phyloP scores from a whole-genome alignment of 1,140 invertebrate species.

The Caligus rogercresseyi region DNA sequence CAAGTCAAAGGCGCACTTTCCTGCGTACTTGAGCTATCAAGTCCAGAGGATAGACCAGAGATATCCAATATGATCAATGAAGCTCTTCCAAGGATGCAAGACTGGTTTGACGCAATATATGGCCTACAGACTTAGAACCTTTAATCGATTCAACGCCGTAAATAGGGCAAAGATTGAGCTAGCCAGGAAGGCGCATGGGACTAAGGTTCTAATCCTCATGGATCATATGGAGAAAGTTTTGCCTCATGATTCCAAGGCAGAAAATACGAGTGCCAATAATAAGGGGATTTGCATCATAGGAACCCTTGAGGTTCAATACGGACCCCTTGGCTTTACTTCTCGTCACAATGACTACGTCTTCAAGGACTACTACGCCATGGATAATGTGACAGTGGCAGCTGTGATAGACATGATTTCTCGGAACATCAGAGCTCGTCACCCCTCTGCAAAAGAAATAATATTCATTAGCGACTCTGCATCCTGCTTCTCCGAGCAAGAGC shows the following conservation, averaged over 20 bases:
- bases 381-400: neutral
- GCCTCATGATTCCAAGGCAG: neutral
- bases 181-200: neutral
- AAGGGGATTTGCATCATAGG: neutral
- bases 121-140: neutral
- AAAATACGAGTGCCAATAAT: neutral
- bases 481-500: neutral
- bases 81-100: neutral
- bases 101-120: neutral
- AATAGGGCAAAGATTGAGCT: neutral
- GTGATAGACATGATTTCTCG: neutral
- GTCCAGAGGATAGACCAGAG: neutral
- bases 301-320: neutral
- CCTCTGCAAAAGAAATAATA: neutral
- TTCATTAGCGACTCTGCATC: neutral
- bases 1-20: neutral
- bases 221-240: neutral
- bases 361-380: neutral
- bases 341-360: neutral
- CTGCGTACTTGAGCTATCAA: neutral
- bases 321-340: neutral
- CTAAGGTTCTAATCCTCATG: neutral
- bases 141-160: neutral
- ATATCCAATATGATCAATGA: neutral
- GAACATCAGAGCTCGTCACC: neutral